These are phyloP conservation scores for Proteles cristata DNA, from an alignment of 2,113 vertebrate genomes.

Conservation along the genomic window DNA sequence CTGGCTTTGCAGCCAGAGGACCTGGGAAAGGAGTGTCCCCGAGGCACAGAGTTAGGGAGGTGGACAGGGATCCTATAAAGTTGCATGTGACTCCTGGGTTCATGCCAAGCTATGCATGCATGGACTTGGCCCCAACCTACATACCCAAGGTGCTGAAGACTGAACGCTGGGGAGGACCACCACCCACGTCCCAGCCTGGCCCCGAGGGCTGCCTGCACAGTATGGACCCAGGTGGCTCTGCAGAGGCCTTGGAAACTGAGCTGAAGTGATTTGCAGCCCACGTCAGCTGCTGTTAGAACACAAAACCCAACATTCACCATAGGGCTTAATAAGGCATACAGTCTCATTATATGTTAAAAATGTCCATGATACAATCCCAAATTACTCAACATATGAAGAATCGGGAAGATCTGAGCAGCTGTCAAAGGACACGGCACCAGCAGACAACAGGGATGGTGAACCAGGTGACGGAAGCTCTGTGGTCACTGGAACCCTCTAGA, in stretches of 20 bases:
- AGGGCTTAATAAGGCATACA: neutral
- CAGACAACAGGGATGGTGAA: neutral
- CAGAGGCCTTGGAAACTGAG: neutral
- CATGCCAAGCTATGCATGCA: neutral
- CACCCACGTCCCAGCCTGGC: neutral
- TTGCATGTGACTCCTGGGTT: neutral
- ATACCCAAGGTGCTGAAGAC: neutral
- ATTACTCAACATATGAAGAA: neutral
- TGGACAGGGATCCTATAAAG: neutral
- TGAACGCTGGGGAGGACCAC: neutral
- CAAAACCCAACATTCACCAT: neutral
- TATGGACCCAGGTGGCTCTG: too few relatives aligned
- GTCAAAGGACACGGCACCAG: neutral
- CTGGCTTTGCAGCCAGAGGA: neutral
- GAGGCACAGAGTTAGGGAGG: neutral
- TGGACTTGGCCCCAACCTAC: neutral
- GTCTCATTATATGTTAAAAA: neutral
- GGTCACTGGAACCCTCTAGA: neutral
- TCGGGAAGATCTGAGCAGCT: neutral
- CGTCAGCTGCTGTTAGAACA: neutral
- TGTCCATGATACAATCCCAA: neutral
- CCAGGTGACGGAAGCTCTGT: neutral
- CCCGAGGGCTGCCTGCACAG: neutral
- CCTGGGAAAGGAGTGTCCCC: neutral
- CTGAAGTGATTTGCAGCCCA: neutral